These are phyloP conservation scores for Eurosta solidaginis DNA, from an alignment of 1,140 invertebrate species.

Conservation along the genomic window DNA sequence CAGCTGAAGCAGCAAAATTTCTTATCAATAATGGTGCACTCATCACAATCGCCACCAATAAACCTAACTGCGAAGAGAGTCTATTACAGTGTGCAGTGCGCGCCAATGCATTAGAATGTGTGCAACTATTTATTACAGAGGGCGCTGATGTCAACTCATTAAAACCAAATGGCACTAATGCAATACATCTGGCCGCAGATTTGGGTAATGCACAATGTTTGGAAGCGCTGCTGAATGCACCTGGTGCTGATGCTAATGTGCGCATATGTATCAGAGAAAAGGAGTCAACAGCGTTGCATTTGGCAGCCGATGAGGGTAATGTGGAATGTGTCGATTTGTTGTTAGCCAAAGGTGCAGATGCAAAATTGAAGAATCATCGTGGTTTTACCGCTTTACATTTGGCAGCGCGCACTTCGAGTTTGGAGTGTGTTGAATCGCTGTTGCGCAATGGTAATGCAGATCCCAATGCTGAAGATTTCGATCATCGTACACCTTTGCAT, in stretches of 20 bases:
- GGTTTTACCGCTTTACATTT: constrained; percentile 80
- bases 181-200: constrained; percentile 78
- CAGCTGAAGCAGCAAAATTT: constrained; percentile 72
- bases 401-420: constrained; percentile 74
- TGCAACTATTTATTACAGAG: constrained; percentile 72
- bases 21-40: constrained; percentile 71
- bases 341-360: constrained; percentile 73
- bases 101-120: constrained; percentile 73
- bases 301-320: constrained; percentile 80
- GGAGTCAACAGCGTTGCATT: constrained; percentile 76
- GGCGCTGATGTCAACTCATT: constrained; percentile 71
- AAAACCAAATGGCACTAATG: constrained; percentile 73
- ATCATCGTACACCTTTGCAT: constrained; percentile 77
- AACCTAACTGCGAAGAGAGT: constrained; percentile 73
- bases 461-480: constrained; percentile 76
- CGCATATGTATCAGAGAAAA: constrained; percentile 69
- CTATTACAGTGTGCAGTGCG: constrained; percentile 77
- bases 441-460: constrained; percentile 73
- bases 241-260: constrained; percentile 66
- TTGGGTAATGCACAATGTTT: constrained; percentile 73
- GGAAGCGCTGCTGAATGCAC: constrained; percentile 69
- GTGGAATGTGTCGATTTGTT: constrained; percentile 74
- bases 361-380: constrained; percentile 71
- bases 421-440: constrained; percentile 77
- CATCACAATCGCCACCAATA: constrained; percentile 63